A percentile compares a stretch with the other conserved stretches of the same genome.
Evolutionary conservation across 2,797 vertebrate species (phyloP).

Genomic region (Halcyon chelicuti): DNA sequence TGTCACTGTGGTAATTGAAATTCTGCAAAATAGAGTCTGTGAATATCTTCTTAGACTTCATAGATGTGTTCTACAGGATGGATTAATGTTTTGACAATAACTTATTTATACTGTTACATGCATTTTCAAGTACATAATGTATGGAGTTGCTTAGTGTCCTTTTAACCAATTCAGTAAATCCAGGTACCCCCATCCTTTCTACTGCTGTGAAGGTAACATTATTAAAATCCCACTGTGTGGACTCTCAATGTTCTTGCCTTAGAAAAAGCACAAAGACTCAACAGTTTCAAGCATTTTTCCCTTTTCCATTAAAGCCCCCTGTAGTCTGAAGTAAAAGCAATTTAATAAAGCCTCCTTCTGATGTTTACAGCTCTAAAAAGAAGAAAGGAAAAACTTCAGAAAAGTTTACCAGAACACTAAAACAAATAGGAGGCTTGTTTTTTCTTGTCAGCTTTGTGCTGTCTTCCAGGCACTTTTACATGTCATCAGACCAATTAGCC

Average conservation of each 20-base stretch:
- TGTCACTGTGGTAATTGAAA: not conserved
- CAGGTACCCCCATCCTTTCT: not conserved
- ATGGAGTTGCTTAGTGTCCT: not conserved
- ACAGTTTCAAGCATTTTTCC: slow-evolving; percentile 15
- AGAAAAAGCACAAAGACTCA: slow-evolving; percentile 43
- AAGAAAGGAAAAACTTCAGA: slow-evolving; percentile 8
- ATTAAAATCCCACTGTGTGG: slow-evolving; percentile 1
- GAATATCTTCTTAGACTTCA: not conserved
- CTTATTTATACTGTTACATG: not conserved
- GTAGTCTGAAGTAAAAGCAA: slow-evolving; percentile 36
- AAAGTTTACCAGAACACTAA: not conserved
- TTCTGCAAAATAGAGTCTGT: not conserved
- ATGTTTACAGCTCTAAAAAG: slow-evolving; percentile 1
- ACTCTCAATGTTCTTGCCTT: not conserved
- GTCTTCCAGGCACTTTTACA: not conserved
- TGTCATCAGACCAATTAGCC: slow-evolving; percentile 30
- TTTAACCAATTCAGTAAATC: not conserved
- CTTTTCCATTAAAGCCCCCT: slow-evolving; percentile 2
- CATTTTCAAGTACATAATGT: not conserved
- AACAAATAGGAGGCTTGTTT: not conserved
- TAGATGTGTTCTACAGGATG: not conserved
- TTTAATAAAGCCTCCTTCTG: slow-evolving; percentile 19
- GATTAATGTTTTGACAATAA: not conserved
- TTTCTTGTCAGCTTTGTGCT: not conserved
- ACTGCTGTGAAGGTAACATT: slow-evolving; percentile 26